Conservation (phyloP, 2,888 invertebrate species). For the Cantharis nigra region DNA sequence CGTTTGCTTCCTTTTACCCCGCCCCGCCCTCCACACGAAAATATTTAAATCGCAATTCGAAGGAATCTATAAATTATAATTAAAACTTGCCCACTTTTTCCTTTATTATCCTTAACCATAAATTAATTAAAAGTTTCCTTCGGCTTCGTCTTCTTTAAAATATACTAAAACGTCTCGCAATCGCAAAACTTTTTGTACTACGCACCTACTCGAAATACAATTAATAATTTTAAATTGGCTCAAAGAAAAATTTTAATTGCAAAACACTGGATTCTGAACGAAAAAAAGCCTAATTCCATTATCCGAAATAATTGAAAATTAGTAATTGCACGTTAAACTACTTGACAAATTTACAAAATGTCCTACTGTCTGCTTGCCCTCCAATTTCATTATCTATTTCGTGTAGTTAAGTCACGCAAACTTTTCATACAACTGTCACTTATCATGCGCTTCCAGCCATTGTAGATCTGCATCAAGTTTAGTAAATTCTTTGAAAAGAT, state of each 20-base stretch:
- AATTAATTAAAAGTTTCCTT: constrained; percentile 20
- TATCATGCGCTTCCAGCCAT: neutral
- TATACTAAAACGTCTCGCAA: neutral
- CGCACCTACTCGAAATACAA: neutral
- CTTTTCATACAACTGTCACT: neutral
- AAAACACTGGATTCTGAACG: neutral
- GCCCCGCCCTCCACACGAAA: neutral
- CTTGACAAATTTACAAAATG: neutral
- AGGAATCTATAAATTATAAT: constrained; percentile 5
- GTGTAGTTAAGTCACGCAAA: neutral
- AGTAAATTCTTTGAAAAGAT: neutral
- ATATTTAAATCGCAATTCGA: neutral
- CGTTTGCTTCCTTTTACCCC: neutral
- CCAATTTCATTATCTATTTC: neutral
- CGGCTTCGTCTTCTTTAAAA: neutral
- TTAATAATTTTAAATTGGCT: neutral
- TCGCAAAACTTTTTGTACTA: neutral
- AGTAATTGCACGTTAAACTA: neutral
- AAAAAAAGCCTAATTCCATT: neutral
- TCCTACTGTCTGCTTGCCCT: neutral
- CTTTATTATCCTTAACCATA: constrained; percentile 6
- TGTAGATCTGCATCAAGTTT: neutral
- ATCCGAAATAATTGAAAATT: neutral
- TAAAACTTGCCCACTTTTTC: constrained; percentile 7
- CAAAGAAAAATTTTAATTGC: neutral